Conservation (phyloP, 2,113 vertebrate genomes). For the Dasyprocta punctata region DNA sequence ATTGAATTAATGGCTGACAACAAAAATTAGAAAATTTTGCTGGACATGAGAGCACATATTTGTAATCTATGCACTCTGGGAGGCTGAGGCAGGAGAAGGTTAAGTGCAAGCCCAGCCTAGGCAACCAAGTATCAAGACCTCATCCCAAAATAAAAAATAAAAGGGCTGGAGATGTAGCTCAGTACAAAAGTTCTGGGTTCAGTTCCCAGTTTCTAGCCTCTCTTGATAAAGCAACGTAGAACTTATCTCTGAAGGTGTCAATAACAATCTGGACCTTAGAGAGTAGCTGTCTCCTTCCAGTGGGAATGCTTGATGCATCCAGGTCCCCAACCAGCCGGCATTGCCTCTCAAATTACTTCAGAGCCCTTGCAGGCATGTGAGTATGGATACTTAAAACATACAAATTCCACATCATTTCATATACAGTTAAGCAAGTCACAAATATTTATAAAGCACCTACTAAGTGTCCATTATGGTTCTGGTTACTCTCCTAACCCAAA, state of each 20-base stretch:
- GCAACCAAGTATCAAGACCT: not conserved
- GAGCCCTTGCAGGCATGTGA: not conserved
- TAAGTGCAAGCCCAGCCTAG: not conserved
- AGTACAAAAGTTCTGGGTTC: not conserved
- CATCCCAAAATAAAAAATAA: not conserved
- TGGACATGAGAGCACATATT: not conserved
- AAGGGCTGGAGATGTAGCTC: not conserved
- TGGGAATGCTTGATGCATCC: fast-evolving
- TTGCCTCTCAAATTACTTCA: not conserved
- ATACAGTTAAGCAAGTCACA: not conserved
- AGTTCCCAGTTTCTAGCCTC: not conserved
- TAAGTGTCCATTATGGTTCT: not conserved
- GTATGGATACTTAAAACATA: too few species aligned
- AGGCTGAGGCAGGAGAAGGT: not conserved
- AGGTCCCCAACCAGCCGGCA: not conserved
- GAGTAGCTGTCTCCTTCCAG: not conserved
- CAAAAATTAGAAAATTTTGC: not conserved
- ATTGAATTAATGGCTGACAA: not conserved
- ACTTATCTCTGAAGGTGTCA: not conserved
- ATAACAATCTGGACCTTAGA: not conserved
- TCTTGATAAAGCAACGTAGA: not conserved
- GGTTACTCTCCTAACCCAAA: not conserved
- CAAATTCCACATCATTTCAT: not conserved
- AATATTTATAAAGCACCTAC: not conserved
- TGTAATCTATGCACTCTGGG: not conserved